Evolutionary conservation across 1,140 invertebrate genomes (phyloP).

Genomic region (Teleopsis dalmanni): DNA sequence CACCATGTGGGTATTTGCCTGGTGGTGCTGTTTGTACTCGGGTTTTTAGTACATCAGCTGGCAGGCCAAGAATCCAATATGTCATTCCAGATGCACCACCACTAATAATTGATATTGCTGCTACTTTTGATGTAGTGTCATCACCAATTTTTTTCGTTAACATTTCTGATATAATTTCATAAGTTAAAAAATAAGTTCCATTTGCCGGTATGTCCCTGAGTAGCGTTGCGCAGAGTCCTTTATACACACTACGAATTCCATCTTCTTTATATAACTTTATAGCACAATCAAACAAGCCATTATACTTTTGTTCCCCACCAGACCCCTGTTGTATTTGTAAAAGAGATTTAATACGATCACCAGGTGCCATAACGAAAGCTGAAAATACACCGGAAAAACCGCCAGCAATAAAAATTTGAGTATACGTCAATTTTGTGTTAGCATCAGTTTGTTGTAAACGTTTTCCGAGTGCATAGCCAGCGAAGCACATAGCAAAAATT

Average conservation of each 20-base stretch:
- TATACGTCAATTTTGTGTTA: conserved; percentile 60
- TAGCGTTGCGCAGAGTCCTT: conserved; percentile 93
- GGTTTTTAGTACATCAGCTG: conserved; percentile 95
- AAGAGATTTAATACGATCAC: conserved; percentile 95
- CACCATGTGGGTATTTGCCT: no score
- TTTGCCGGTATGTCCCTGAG: conserved; percentile 52
- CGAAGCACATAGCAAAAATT: conserved; percentile 94
- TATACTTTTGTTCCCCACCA: conserved; percentile 68
- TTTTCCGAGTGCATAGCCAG: conserved; percentile 92
- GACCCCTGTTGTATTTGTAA: conserved; percentile 80
- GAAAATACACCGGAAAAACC: conserved; percentile 91
- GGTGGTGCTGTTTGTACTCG: conserved; percentile 91
- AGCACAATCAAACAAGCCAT: conserved; percentile 85
- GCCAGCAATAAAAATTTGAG: conserved; percentile 85
- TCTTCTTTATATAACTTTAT: conserved; percentile 88
- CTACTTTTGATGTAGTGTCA: not conserved
- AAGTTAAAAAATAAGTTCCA: conserved; percentile 95
- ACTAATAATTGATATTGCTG: conserved; percentile 73
- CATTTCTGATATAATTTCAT: conserved; percentile 75
- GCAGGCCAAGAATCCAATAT: conserved; percentile 95
- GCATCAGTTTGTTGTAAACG: conserved; percentile 62
- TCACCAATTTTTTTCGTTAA: conserved; percentile 1
- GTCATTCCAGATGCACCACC: conserved; percentile 93
- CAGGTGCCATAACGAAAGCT: conserved; percentile 93
- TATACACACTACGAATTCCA: conserved; percentile 88